Evolutionary conservation across 1,140 invertebrate genomes (phyloP).

Genomic region (Rhopalosiphum maidis): DNA sequence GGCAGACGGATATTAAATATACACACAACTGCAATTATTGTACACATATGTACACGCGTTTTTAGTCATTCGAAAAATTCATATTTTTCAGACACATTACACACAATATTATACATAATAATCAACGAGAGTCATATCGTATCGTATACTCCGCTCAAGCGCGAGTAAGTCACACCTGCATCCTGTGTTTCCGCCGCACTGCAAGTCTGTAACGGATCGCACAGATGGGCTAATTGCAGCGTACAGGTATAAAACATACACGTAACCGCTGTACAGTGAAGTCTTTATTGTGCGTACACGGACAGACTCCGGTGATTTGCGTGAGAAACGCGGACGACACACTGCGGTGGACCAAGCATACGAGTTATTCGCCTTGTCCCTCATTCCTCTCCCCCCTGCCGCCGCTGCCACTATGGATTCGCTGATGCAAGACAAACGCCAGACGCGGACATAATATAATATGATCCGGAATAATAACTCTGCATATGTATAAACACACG

Average conservation of each 20-base stretch:
- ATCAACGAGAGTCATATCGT: too few relatives aligned
- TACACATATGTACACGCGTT: background rate
- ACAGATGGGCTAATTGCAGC: conserved; percentile 50
- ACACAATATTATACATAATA: background rate
- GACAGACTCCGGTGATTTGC: conserved; percentile 56
- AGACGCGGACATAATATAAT: conserved; percentile 29
- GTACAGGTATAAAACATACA: background rate
- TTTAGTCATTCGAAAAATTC: background rate
- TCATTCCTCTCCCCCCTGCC: background rate
- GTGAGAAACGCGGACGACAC: conserved; percentile 38
- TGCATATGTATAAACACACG: background rate
- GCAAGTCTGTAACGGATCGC: conserved; percentile 40
- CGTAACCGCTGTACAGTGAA: background rate
- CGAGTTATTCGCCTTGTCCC: background rate
- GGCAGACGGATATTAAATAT: background rate
- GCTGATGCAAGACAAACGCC: conserved; percentile 53
- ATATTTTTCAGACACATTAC: background rate
- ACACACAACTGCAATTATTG: background rate
- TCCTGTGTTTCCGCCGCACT: conserved; percentile 45
- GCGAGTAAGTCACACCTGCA: conserved; percentile 39
- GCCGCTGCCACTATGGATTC: background rate
- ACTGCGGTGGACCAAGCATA: conserved; percentile 38
- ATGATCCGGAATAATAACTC: conserved; percentile 11
- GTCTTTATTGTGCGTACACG: background rate
- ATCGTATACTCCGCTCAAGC: background rate